Base-by-base conservation (phyloP, 2,113 vertebrate species). In the Nesoenas mayeri region DNA sequence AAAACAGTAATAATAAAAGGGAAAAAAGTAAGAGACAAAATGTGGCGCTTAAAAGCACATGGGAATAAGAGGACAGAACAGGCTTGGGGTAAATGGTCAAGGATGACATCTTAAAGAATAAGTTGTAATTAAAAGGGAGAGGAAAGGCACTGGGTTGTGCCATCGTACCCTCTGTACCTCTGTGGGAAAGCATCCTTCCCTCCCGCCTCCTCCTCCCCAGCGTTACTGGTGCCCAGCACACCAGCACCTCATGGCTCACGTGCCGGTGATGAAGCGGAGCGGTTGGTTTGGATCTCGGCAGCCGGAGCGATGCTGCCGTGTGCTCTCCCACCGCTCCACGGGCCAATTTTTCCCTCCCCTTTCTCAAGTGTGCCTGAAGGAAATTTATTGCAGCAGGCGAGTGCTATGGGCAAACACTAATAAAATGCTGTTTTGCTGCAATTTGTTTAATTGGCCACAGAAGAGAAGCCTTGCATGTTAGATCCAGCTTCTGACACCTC, bases 381-480 rank as follows among this genome's bases (percentile, higher is more conserved):
- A 99, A 99, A 99, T 99, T 98, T 99, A 99, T 98, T 96, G 98
- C 98, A 89, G 97, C 96, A 95, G 97, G 97, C 90, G 79, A 97
- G 94, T 98, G 98, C 98, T 98, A 95, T 98, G 98, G 98, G 98
- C 98, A 98, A 99, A 99, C 98, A 98, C 98, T 98, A 99, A 99
- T 99, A 99, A 99, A 99, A 99, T 98, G 98, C 97, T 98, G 97
- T 98, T 99, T 98, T 98, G 98, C 97, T 98, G 98, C 99, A 98
- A 98, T 99, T 98, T 98, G 98, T 98, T 99, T 99, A 99, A 99
- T 99, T 99, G 98, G 98, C 98, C 99, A 98, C 98, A 98, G 98
- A 98, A 98, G 98, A 98, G 97, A 98, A 87, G 96, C 97, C 96
- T 97, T 64, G 96, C 89, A 70, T 87, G 95, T 86, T 44, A 92